phyloP scores from a whole-genome alignment of 1,140 invertebrate species.

The Leptinotarsa defecta region DNA sequence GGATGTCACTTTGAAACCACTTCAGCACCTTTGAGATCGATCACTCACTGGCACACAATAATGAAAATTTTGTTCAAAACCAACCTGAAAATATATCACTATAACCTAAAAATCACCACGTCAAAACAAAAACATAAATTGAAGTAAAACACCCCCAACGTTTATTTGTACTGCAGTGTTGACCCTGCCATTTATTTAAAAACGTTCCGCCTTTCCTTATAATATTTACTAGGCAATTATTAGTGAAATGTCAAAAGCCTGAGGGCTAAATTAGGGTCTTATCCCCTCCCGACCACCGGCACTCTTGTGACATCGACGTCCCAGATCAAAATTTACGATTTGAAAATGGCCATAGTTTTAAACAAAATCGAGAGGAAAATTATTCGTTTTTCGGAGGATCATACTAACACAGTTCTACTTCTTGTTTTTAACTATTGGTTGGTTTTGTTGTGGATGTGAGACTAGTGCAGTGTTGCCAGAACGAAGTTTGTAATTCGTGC shows the following conservation, averaged over 20 bases:
- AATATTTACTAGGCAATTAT: conserved; percentile 4
- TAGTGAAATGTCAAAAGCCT: conserved; percentile 18
- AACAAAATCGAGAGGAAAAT: background rate
- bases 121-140: background rate
- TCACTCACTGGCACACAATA: conserved; percentile 12
- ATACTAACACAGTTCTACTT: conserved; percentile 18
- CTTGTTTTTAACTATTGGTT: conserved; percentile 7
- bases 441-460: conserved; percentile 3
- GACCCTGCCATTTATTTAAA: background rate
- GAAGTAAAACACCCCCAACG: background rate
- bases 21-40: background rate
- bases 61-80: background rate
- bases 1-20: conserved; percentile 14
- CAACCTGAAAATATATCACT: background rate
- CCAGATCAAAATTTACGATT: background rate
- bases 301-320: background rate
- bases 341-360: background rate
- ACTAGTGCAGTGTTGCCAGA: background rate
- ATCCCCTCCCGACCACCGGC: conserved; percentile 2
- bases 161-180: background rate
- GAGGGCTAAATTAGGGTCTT: conserved; percentile 11
- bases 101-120: background rate
- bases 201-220: background rate
- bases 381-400: background rate
- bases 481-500: too few species aligned